Evolutionary conservation across 2,113 vertebrate genomes (phyloP).

Genomic region (Corythaixoides concolor): DNA sequence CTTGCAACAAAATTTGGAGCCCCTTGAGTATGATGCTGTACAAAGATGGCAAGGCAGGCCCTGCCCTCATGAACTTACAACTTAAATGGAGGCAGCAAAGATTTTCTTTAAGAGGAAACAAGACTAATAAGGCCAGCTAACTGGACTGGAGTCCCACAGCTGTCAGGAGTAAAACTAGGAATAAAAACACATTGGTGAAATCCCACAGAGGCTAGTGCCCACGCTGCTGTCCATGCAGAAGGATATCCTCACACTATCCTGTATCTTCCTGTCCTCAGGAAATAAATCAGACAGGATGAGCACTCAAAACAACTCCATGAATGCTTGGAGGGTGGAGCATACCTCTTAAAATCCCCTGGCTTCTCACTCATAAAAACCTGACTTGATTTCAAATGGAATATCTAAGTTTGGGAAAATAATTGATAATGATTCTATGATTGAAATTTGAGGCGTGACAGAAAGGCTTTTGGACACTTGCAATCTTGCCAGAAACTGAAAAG

Average conservation of each 20-base stretch:
- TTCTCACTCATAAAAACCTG: not conserved
- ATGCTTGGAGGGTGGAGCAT: not conserved
- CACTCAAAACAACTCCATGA: not conserved
- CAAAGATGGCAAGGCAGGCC: not conserved
- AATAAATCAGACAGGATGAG: conserved; percentile 72
- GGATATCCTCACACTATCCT: conserved; percentile 76
- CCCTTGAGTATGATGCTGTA: not conserved
- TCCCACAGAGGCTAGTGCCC: not conserved
- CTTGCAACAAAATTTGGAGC: not conserved
- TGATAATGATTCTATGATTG: too few relatives aligned
- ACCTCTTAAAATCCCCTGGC: not conserved
- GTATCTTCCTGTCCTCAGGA: conserved; percentile 59
- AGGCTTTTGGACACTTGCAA: not conserved
- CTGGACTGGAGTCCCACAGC: not conserved
- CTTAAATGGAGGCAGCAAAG: not conserved
- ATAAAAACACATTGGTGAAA: not conserved
- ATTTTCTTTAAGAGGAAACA: not conserved
- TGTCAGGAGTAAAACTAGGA: not conserved
- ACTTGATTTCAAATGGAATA: not conserved
- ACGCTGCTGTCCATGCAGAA: not conserved
- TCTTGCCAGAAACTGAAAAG: not conserved
- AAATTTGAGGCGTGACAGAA: not conserved
- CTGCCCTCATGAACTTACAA: not conserved
- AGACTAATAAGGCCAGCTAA: not conserved
- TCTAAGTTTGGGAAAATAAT: not conserved